phyloP scores from a whole-genome alignment of 1,140 invertebrate species.

The Lucilia sericata region DNA sequence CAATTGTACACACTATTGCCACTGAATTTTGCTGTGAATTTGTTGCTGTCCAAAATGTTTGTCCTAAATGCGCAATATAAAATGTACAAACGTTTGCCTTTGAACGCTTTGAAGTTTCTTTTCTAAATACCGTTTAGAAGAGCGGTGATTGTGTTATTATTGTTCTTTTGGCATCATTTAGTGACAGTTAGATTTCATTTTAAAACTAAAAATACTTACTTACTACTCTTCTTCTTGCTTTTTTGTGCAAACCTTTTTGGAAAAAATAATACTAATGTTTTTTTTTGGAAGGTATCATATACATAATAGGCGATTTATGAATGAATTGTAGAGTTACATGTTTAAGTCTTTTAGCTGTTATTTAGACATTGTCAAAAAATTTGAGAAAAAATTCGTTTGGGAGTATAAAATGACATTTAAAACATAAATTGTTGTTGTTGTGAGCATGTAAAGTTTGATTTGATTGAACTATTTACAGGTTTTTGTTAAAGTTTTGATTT shows the following conservation, averaged over 20 bases:
- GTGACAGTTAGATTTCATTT: conserved; percentile 26
- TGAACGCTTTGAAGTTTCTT: not conserved
- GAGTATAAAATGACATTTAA: no score
- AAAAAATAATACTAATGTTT: not conserved
- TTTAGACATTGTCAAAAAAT: no score
- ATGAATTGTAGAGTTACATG: not conserved
- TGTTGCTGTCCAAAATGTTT: conserved; percentile 30
- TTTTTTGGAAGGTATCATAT: not conserved
- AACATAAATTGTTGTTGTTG: not conserved
- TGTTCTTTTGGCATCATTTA: conserved; percentile 32
- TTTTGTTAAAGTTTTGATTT: not conserved
- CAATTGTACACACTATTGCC: not conserved
- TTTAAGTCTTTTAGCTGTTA: no score
- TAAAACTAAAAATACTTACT: not conserved
- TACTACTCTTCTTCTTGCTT: not conserved
- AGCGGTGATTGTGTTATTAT: conserved; percentile 44
- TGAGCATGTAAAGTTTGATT: not conserved
- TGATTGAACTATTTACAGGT: not conserved
- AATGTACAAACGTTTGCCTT: no score
- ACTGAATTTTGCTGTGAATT: not conserved
- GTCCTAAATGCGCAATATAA: not conserved
- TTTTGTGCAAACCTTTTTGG: not conserved
- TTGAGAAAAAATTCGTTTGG: no score
- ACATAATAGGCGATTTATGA: not conserved
- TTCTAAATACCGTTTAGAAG: not conserved